phyloP scores from a whole-genome alignment of 2,113 vertebrate species.

The Alexandromys fortis region DNA sequence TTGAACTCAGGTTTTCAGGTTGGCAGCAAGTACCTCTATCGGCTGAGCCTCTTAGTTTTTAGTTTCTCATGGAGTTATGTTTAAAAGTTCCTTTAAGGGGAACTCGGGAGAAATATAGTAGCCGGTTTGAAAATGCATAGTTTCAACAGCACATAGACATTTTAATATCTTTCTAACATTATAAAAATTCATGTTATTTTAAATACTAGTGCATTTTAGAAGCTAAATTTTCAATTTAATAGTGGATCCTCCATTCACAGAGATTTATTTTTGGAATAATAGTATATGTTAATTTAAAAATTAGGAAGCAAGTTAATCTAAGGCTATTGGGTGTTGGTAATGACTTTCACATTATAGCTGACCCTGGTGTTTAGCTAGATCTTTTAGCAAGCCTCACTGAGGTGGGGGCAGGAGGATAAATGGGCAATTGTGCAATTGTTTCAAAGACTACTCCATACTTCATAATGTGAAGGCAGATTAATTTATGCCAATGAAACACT shows the following conservation, averaged over 20 bases:
- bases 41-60: background rate
- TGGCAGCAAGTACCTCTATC: background rate
- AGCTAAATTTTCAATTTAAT: slow-evolving; percentile 47
- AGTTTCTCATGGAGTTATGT: slow-evolving; percentile 10
- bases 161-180: slow-evolving; percentile 1
- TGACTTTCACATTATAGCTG: background rate
- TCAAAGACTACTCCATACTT: slow-evolving; percentile 15
- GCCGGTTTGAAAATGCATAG: slow-evolving; percentile 27
- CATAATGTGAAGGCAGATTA: slow-evolving; percentile 26
- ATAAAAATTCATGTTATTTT: background rate
- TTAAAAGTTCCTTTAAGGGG: slow-evolving; percentile 22
- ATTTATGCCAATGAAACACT: background rate
- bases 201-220: slow-evolving; percentile 54
- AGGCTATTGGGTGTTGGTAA: slow-evolving; percentile 40
- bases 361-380: background rate
- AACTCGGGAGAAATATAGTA: slow-evolving; percentile 44
- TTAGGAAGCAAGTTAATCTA: slow-evolving; percentile 4
- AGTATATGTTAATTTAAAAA: slow-evolving; percentile 24
- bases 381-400: slow-evolving; percentile 28
- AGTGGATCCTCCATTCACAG: background rate
- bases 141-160: slow-evolving; percentile 31
- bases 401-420: background rate
- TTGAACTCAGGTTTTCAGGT: background rate
- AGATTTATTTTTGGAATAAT: slow-evolving; percentile 42
- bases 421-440: slow-evolving; percentile 52